Percentiles rank a stretch among this genome's conserved stretches.
Conservation (phyloP, 2,113 vertebrate genomes). For the Dasyprocta punctata region DNA sequence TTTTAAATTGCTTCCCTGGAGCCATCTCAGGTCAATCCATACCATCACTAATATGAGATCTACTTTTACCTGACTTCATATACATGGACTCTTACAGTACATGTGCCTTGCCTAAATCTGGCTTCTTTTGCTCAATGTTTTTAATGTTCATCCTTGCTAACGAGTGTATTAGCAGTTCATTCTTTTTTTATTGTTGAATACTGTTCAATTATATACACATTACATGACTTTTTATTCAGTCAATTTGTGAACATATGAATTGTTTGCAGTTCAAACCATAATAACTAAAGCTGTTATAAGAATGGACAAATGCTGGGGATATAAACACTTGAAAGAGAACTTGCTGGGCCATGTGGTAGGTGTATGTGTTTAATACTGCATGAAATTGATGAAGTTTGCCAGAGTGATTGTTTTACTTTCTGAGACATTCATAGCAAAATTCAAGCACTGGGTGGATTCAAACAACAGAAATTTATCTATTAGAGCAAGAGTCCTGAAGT, state of each 20-base stretch:
- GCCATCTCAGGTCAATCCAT: not conserved
- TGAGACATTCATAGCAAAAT: not conserved
- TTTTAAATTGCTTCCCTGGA: rapidly evolving
- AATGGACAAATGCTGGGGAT: not conserved
- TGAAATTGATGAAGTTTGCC: not conserved
- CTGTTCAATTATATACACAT: not conserved
- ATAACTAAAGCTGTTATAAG: not conserved
- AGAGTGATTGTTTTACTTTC: not conserved
- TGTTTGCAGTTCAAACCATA: not conserved
- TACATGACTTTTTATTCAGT: not conserved
- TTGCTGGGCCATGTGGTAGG: not conserved
- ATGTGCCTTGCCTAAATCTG: not conserved
- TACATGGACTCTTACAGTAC: not conserved
- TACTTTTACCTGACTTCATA: not conserved
- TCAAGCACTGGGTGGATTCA: not conserved
- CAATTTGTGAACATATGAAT: not conserved
- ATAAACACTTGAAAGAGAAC: not conserved
- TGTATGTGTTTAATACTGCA: not conserved
- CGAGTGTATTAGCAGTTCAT: not conserved
- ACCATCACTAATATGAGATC: not conserved
- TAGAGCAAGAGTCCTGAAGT: not conserved
- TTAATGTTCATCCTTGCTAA: not conserved
- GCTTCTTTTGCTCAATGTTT: not conserved
- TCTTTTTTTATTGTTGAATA: not conserved
- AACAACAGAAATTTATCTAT: not conserved